These are phyloP conservation scores for Atherinomorus stipes DNA, from an alignment of 2,113 vertebrate genomes.

Conservation along the genomic window DNA sequence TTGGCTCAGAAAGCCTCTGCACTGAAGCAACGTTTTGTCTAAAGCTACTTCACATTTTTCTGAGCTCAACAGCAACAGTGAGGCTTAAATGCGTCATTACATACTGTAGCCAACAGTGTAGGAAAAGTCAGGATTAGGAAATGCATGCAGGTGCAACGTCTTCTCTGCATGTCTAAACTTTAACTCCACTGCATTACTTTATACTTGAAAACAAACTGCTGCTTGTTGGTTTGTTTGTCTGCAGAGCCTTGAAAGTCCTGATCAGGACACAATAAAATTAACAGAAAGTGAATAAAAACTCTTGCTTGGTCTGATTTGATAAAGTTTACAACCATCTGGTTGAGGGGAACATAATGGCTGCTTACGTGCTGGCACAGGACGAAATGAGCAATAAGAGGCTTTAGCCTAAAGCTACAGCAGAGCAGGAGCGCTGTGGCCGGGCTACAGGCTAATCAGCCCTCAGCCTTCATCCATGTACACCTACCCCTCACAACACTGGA, in stretches of 20 bases:
- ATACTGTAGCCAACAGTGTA: not conserved
- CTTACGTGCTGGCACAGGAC: conserved; percentile 55
- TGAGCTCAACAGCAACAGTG: not conserved
- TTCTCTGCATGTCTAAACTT: not conserved
- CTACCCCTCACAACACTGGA: conserved; percentile 55
- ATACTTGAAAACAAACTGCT: not conserved
- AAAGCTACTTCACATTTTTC: conserved; percentile 16
- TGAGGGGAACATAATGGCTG: conserved; percentile 47
- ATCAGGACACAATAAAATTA: not conserved
- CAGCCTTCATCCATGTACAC: conserved; percentile 18
- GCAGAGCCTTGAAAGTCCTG: not conserved
- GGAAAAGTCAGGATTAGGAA: not conserved
- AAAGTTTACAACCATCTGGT: not conserved
- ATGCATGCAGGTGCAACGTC: not conserved
- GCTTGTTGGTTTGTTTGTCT: too few relatives aligned
- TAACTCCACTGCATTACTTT: fast-evolving
- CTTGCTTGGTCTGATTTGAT: not conserved
- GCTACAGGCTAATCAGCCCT: conserved; percentile 59
- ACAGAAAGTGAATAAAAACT: not conserved
- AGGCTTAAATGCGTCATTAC: not conserved
- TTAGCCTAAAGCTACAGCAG: conserved; percentile 77
- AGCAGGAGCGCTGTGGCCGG: conserved; percentile 56
- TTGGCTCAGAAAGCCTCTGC: not conserved
- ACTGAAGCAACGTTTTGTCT: conserved; percentile 9
- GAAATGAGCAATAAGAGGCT: conserved; percentile 78